Base-by-base conservation (phyloP, 2,113 vertebrate genomes). In the Hydropotes inermis region DNA sequence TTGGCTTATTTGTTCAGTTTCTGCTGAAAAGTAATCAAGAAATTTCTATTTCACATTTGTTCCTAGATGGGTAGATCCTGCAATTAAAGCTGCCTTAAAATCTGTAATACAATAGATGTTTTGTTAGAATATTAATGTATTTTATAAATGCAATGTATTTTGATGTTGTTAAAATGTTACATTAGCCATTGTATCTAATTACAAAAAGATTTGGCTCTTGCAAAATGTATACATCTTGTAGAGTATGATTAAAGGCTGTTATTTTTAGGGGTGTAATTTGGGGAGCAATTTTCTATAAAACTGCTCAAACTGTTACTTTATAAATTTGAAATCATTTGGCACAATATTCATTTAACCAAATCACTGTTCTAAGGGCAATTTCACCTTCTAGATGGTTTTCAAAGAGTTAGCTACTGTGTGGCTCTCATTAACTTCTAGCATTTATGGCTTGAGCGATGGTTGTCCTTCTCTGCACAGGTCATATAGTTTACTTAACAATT, bases 291-390 rank as follows among this genome's bases (percentile, higher is more conserved):
- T 74, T 43, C 70, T 43, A 89, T 87, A 92, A 90, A 92, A 93
- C 81, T 90, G 36, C 70, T 93, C 90, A 81, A 93, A 78, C n/a
- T 86, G 60, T 86, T 89, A 85, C 94, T 52, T 87, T 95, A 52
- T 90, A 97, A 96, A 95, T 95, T 95, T 81, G 60, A 97, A 94
- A 86, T 89, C 50, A 82, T 84, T 96, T 90, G 74, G 70, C 81
- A 87, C 28, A 81, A 89, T 82, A 92, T 93, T 74, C 27, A 96
- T 76, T 93, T 83, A 97, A 82, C 89, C 36, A 90, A 93, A 93
- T 96, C 57, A 76, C 36, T 89, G 33, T 86, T 47, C 39, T 92
- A 89, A 81, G 43, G 70, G 47, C 16, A 95, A 74, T 92, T 74
- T 52, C 10, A 81, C 36, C 55, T 95, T 47, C n/a, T 50, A 90